These are phyloP conservation scores for Xestobium rufovillosum DNA, from an alignment of 2,888 invertebrate species.

Conservation along the genomic window DNA sequence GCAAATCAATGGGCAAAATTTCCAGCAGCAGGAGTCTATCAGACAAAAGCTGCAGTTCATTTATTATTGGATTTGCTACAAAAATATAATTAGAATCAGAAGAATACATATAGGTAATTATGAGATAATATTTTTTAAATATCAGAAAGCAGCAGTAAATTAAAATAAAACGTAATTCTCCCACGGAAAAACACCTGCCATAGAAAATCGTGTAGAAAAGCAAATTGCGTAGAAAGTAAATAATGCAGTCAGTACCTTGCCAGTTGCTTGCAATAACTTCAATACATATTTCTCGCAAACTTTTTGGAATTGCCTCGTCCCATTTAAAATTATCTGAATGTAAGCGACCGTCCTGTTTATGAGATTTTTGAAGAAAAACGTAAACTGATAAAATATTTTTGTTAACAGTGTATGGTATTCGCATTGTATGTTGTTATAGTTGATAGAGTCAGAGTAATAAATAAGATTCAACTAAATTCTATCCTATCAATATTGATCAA, in stretches of 20 bases:
- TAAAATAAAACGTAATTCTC: conserved; percentile 4
- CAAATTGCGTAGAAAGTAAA: too few species aligned
- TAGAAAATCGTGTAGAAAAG: too few species aligned
- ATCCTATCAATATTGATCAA: too few species aligned
- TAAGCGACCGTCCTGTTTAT: conserved; percentile 17
- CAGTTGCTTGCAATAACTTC: conserved; percentile 30
- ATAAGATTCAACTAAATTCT: too few species aligned
- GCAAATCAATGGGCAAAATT: conserved; percentile 31
- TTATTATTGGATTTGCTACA: conserved; percentile 30
- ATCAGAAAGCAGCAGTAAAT: conserved; percentile 5
- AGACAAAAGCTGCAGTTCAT: conserved; percentile 29
- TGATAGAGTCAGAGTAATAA: too few species aligned
- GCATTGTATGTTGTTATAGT: conserved; percentile 26
- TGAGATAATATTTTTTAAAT: too few species aligned
- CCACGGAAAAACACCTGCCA: too few species aligned
- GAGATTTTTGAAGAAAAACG: conserved; percentile 9
- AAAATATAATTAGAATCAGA: conserved; percentile 6
- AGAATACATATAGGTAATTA: too few species aligned
- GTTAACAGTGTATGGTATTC: conserved; percentile 28
- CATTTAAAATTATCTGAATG: conserved; percentile 27
- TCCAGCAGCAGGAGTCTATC: conserved; percentile 32
- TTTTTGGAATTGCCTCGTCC: conserved; percentile 25
- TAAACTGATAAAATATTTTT: conserved; percentile 30
- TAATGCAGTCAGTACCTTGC: conserved; percentile 29
- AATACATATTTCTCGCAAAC: conserved; percentile 29